A percentile compares a stretch with the other conserved stretches of the same genome.
Conservation (phyloP, 1,140 invertebrate genomes). For the Ceratosolen fusciceps region DNA sequence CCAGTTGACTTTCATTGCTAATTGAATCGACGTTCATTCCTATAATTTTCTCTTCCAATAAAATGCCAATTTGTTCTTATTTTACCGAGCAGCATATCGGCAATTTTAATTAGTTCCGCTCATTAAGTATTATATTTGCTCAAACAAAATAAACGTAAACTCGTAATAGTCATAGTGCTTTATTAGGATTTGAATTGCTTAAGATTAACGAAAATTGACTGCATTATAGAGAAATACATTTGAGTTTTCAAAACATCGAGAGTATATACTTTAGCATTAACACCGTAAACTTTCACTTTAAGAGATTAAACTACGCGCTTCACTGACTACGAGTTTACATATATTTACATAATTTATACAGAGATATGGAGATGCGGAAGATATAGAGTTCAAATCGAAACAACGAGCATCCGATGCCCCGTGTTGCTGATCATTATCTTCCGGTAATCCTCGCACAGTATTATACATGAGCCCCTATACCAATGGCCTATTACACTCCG, state of each 20-base stretch:
- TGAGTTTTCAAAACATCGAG: neutral
- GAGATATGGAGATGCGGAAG: neutral
- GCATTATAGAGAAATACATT: neutral
- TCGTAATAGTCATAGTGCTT: neutral
- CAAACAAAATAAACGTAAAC: too few relatives aligned
- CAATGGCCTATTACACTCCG: neutral
- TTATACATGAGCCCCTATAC: neutral
- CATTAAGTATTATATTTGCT: too few relatives aligned
- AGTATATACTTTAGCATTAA: neutral
- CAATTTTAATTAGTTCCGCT: too few relatives aligned
- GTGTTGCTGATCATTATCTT: neutral
- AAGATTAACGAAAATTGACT: neutral
- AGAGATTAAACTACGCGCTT: neutral
- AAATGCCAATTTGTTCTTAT: neutral
- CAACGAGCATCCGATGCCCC: neutral
- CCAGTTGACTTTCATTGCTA: neutral
- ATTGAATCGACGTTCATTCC: neutral
- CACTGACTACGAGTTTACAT: neutral
- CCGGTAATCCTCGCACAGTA: slow-evolving; percentile 2
- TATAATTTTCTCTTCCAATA: neutral
- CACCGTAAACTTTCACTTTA: neutral
- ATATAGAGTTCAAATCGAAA: neutral
- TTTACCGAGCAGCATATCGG: too few relatives aligned
- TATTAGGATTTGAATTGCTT: neutral
- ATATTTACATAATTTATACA: slow-evolving; percentile 15